Percentiles rank a stretch among this genome's conserved stretches.
Evolutionary conservation across 2,888 invertebrate species (phyloP).

Genomic region (Oasisia sp.): DNA sequence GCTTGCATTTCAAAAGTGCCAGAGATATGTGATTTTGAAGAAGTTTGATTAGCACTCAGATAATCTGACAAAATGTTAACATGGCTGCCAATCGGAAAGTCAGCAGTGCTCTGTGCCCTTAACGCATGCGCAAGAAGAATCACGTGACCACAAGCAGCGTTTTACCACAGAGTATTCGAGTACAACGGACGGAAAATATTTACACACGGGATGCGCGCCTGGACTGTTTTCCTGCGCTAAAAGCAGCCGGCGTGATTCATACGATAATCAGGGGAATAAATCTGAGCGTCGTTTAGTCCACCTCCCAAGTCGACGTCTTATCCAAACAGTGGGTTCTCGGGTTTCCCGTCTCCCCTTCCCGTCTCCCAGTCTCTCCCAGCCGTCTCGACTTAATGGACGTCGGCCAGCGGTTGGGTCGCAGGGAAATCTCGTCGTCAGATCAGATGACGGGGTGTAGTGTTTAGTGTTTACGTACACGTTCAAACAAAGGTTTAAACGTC

Average conservation of each 20-base stretch:
- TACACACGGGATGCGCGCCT: neutral
- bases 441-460: neutral
- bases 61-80: too few species aligned
- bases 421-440: neutral
- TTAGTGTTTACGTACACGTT: neutral
- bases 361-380: neutral
- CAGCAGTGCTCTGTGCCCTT: neutral
- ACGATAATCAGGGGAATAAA: neutral
- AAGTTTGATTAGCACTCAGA: too few species aligned
- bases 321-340: neutral
- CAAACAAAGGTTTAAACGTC: neutral
- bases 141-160: neutral
- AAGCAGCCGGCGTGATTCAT: neutral
- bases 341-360: neutral
- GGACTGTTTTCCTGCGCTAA: neutral
- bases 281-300: neutral
- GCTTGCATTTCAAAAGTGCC: too few species aligned
- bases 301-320: slow-evolving; percentile 13
- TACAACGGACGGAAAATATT: neutral
- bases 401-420: neutral
- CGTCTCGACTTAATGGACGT: slow-evolving; percentile 12
- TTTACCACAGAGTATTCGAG: neutral
- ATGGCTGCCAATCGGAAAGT: too few species aligned
- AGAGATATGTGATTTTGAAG: too few species aligned
- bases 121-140: neutral